Evolutionary conservation across 1,140 invertebrate species (phyloP).

Genomic region (Leptinotarsa defecta): DNA sequence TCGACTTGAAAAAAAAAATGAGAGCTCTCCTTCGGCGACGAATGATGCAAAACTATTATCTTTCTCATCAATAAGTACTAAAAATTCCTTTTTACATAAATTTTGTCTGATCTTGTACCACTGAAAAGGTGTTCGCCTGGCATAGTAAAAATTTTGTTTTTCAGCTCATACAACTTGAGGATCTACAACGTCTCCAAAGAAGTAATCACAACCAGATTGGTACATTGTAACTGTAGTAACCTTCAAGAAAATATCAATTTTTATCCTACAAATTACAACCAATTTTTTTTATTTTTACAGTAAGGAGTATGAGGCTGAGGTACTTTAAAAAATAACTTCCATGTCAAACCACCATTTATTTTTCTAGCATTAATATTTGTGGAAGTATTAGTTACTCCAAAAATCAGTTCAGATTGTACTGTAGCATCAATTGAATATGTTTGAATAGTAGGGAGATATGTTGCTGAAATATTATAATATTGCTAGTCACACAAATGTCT

Average conservation of each 20-base stretch:
- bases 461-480: background rate
- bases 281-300: slow-evolving; percentile 20
- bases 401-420: background rate
- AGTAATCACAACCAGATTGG: slow-evolving; percentile 42
- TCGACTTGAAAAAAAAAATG: no score
- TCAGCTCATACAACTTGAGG: slow-evolving; percentile 69
- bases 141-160: slow-evolving; percentile 26
- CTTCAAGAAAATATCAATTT: slow-evolving; percentile 4
- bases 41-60: no score
- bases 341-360: background rate
- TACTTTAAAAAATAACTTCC: slow-evolving; percentile 11
- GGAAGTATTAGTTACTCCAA: background rate
- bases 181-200: slow-evolving; percentile 57
- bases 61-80: no score
- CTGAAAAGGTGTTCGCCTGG: no score
- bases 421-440: background rate
- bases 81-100: no score
- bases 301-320: slow-evolving; percentile 25
- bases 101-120: no score
- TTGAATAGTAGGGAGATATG: background rate
- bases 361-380: background rate
- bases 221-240: slow-evolving; percentile 47
- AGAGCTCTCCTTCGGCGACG: no score
- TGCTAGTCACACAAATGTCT: background rate
- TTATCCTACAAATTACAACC: background rate